Evolutionary conservation across 2,888 invertebrate species (phyloP), one percentile per base, ranked within the genome.

Genomic region (Drosophila meridiana): DNA sequence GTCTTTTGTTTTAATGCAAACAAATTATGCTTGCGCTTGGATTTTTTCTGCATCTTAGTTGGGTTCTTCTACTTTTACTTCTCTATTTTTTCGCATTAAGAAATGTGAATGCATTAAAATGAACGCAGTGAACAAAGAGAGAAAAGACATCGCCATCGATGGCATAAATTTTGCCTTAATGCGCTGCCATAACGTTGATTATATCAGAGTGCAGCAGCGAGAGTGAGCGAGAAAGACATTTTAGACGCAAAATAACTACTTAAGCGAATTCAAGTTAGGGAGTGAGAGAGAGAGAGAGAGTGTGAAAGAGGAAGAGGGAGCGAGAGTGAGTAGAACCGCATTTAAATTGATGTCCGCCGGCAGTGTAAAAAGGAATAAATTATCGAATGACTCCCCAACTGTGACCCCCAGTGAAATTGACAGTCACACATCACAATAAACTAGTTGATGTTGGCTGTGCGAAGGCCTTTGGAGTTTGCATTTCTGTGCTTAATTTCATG

Each of bases 101-200:
- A 78, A 78, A 78, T 80, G 80, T 60, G 70, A 42, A 73, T 69
- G 70, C 77, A 79, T 87, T 83, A 60, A 81, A 88, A 64, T 71
- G 56, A 52, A 67, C 43, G 53, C 47, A 60, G 26, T 26, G 38
- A 28, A 62, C 50, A 13, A 26, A 52, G n/a, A 60, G 45, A 43
- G 56, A 43, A 76, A 76, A 50, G 57, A 20, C 38, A 43, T 60
- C 64, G 64, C 36, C 72, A 55, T 58, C 76, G 60, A 57, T 56
- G 65, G 74, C 88, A 89, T 86, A 76, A 86, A 89, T 85, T 84
- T 72, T 28, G 60, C 55, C 73, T 66, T 85, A 87, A 89, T 89
- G 87, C 61, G 64, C 60, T 73, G 75, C 73, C 85, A 87, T 84
- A 85, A 87, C 72, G 88, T 82, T 85, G 90, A 89, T 89, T 82